Base-by-base conservation (phyloP, 2,113 vertebrate genomes). In the Canis aureus region DNA sequence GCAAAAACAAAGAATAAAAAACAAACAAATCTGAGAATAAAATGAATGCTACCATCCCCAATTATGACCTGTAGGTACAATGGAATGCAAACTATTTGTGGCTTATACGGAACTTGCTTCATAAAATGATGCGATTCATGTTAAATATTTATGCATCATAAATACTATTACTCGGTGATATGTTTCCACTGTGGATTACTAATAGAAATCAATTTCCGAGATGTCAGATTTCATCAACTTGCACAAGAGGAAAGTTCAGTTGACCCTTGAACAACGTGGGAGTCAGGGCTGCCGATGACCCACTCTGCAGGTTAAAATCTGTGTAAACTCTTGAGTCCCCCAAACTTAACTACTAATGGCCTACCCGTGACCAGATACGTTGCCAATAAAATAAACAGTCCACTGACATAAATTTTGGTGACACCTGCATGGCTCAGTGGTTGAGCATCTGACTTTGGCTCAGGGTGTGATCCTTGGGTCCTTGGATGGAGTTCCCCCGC, bases 151-250 rank as follows among this genome's bases (percentile, higher is more conserved):
- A 0, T 9, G 5, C 29, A 23, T 38, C 32, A 2, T 35, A 25
- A 32, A 32, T 11, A 38, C 4, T 27, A 2, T 5, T 5, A 51
- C 22, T 53, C 4, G 4, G 5, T 13, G 4, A 5, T 32, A 1
- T 15, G 17, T 16, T 22, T 22, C 32, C 53, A 17, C 53, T 5
- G 7, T 4, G 64, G 16, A 2, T 29, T 2, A 5, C 22, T 49
- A 0, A 57, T 4, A 49, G 35, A 43, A 8, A n/a, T 51, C 20
- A 8, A 3, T 20, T 1, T 2, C 20, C 25, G 17, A 78, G 43
- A 51, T 29, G 74, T 29, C 51, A 25, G 74, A 78, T 51, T 51
- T 78, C 43, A 29, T 29, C 25, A 16, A 17, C 25, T 35, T 29
- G n/a, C 9, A 3, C 69, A 66, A 32, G 11, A 29, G 4, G 53